Percentiles rank a stretch among this genome's conserved stretches.
Conservation (phyloP, 2,888 invertebrate species). For the Tigriopus californicus region DNA sequence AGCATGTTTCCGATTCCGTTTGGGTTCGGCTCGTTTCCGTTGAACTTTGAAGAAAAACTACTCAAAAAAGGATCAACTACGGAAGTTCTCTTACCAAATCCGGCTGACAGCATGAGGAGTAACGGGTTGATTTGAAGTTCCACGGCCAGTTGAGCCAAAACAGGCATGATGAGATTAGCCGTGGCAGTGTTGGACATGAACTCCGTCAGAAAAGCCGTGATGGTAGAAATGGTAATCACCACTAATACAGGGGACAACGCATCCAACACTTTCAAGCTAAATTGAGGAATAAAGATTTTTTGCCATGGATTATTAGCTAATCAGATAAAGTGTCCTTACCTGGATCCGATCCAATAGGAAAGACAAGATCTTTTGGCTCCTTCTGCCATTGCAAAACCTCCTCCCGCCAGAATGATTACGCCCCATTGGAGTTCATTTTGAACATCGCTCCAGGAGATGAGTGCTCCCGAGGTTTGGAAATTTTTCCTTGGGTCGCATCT, state of each 20-base stretch:
- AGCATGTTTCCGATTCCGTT: no score
- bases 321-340: constrained; percentile 21
- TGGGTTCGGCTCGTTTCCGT: no score
- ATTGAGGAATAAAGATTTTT: no score
- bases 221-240: constrained; percentile 50
- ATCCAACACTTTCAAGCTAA: constrained; percentile 28
- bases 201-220: constrained; percentile 66
- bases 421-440: constrained; percentile 80
- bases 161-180: constrained; percentile 67
- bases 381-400: constrained; percentile 75
- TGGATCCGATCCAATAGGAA: constrained; percentile 49
- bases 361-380: constrained; percentile 61
- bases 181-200: constrained; percentile 79
- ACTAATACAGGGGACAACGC: constrained; percentile 45
- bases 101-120: no score
- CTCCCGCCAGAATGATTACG: constrained; percentile 62
- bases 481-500: constrained; percentile 45
- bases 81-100: no score
- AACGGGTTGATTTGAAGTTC: constrained; percentile 18
- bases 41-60: no score
- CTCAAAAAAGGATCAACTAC: no score
- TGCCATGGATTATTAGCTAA: constrained; percentile 48
- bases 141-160: constrained; percentile 45
- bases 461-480: constrained; percentile 40
- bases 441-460: constrained; percentile 65